Conservation (phyloP, 2,888 invertebrate species). For the Leptopilina syphax region DNA sequence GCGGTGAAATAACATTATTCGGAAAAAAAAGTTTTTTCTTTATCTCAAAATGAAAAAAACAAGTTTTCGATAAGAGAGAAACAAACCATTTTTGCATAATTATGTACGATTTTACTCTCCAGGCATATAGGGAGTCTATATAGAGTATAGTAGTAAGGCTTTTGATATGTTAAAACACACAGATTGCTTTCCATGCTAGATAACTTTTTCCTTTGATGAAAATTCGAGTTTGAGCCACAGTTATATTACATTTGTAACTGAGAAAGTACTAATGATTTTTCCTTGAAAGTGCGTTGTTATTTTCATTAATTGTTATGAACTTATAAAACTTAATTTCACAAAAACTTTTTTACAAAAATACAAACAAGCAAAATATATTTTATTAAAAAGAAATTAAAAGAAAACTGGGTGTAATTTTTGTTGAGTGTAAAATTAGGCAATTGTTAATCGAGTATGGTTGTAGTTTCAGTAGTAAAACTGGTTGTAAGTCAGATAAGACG, state of each 20-base stretch:
- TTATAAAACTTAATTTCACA: too few species aligned
- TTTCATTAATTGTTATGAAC: too few species aligned
- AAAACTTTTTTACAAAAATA: too few species aligned
- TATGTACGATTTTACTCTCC: conserved; percentile 13
- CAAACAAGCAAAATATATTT: too few species aligned
- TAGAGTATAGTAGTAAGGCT: background rate
- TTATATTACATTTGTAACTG: background rate
- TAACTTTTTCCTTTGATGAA: conserved; percentile 24
- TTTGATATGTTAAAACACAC: conserved; percentile 10
- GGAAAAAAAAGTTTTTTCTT: conserved; percentile 25
- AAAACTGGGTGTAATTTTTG: too few species aligned
- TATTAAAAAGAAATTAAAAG: too few species aligned
- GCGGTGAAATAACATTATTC: background rate
- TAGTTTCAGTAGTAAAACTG: too few species aligned
- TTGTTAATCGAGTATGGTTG: too few species aligned
- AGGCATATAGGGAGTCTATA: background rate
- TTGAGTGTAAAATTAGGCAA: too few species aligned
- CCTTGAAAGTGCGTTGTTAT: too few species aligned
- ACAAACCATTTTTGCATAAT: conserved; percentile 29
- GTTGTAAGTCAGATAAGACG: too few species aligned
- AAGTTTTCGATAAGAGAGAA: conserved; percentile 7
- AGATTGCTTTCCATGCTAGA: background rate
- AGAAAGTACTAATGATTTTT: conserved; percentile 17
- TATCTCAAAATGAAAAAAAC: conserved; percentile 8
- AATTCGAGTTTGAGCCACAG: conserved; percentile 7